A percentile compares a stretch with the other conserved stretches of the same genome.
Conservation (phyloP, 1,140 invertebrate genomes). For the Leucophenga varia region DNA sequence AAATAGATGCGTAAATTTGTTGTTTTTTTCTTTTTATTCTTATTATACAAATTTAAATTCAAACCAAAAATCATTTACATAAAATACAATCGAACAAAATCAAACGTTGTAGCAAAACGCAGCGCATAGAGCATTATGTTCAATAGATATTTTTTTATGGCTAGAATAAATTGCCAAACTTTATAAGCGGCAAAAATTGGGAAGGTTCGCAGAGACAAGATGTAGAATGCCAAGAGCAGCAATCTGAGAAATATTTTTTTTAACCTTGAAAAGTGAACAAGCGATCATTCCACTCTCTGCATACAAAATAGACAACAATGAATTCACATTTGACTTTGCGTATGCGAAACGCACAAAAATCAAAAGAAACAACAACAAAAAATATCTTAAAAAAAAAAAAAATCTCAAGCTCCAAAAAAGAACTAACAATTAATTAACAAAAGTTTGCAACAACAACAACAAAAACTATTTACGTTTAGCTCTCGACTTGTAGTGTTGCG, state of each 20-base stretch:
- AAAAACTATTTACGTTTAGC: too few species aligned
- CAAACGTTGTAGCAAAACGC: too few species aligned
- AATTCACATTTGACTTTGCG: constrained; percentile 12
- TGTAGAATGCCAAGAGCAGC: constrained; percentile 2
- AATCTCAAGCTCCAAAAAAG: too few species aligned
- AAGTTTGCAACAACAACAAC: too few species aligned
- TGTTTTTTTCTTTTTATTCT: too few species aligned
- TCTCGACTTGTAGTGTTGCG: too few species aligned
- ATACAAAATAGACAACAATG: constrained; percentile 42
- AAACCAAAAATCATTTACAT: constrained; percentile 7
- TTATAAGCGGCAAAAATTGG: constrained; percentile 4
- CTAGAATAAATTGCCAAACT: too few species aligned
- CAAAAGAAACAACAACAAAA: too few species aligned
- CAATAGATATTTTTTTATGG: not conserved
- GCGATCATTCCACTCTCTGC: constrained; percentile 54
- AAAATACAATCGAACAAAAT: constrained; percentile 11
- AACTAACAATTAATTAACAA: too few species aligned
- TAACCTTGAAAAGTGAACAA: constrained; percentile 50
- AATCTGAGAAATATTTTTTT: constrained; percentile 20
- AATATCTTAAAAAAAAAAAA: too few species aligned
- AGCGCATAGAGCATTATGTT: constrained; percentile 16
- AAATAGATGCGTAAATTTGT: constrained; percentile 25
- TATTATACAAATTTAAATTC: too few species aligned
- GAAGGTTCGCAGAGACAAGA: constrained; percentile 6
- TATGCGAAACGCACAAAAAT: not conserved